Conservation (phyloP, 2,113 vertebrate genomes). For the Empidonax alnorum region DNA sequence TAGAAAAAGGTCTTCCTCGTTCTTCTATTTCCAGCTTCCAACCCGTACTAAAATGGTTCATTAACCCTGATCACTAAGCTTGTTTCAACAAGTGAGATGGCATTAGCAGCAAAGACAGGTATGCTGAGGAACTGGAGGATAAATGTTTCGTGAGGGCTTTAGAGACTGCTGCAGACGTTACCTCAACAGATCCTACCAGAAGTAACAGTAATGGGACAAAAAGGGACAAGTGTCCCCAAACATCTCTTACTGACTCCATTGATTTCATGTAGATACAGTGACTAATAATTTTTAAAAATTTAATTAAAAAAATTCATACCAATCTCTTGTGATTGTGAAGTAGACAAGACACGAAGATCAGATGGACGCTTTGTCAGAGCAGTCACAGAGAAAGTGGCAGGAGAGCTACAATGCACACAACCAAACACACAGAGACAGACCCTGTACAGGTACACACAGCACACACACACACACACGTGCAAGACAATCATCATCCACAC, state of each 20-base stretch:
- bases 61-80: slow-evolving; percentile 39
- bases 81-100: slow-evolving; percentile 49
- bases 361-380: not conserved
- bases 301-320: not conserved
- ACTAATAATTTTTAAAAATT: not conserved
- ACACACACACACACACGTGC: accelerated
- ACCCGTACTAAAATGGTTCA: slow-evolving; percentile 13
- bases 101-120: not conserved
- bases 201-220: not conserved
- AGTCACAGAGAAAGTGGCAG: not conserved
- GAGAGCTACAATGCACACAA: not conserved
- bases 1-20: not conserved
- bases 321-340: not conserved
- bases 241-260: not conserved
- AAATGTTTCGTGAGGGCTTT: not conserved
- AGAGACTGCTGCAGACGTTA: not conserved
- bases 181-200: not conserved
- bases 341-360: not conserved
- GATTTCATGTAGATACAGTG: not conserved
- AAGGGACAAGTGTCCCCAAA: not conserved
- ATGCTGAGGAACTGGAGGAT: not conserved
- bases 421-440: not conserved
- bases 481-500: not conserved
- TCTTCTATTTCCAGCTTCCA: slow-evolving; percentile 4
- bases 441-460: no score